Conservation (phyloP, 2,797 vertebrate genomes). For the Mormyrops attenuatus region DNA sequence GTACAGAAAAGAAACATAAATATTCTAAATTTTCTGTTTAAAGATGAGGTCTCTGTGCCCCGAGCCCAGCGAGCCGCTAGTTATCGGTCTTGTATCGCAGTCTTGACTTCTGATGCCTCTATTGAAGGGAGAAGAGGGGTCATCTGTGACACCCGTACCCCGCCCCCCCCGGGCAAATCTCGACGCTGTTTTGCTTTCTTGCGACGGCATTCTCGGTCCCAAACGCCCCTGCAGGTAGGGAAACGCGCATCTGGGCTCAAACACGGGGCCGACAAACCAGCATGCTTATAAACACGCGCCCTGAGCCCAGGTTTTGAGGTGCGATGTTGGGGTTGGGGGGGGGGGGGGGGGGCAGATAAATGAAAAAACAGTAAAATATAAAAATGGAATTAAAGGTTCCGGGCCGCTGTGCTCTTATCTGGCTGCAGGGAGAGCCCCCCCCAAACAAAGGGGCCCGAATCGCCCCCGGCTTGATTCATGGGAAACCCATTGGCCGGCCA, state of each 20-base stretch:
- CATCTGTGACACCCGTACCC: conserved; percentile 43
- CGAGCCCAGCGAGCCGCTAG: neutral
- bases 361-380: conserved; percentile 69
- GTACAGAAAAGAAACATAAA: neutral
- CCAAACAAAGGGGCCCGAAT: conserved; percentile 90
- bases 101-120: conserved; percentile 58
- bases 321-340: neutral
- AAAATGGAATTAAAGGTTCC: conserved; percentile 73
- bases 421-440: conserved; percentile 68
- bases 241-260: neutral
- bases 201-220: conserved; percentile 36
- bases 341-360: conserved; percentile 56
- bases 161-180: neutral
- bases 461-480: conserved; percentile 90
- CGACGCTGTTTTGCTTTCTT: neutral
- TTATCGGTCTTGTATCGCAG: conserved; percentile 44
- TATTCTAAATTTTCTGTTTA: neutral
- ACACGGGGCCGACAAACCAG: conserved; percentile 30
- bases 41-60: neutral
- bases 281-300: neutral
- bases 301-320: neutral
- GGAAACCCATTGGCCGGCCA: conserved; percentile 94
- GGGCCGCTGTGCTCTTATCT: conserved; percentile 98
- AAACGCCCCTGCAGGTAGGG: conserved; percentile 62
- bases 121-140: conserved; percentile 53